Evolutionary conservation across 2,113 vertebrate genomes (phyloP).

Genomic region (Tauraco erythrolophus): DNA sequence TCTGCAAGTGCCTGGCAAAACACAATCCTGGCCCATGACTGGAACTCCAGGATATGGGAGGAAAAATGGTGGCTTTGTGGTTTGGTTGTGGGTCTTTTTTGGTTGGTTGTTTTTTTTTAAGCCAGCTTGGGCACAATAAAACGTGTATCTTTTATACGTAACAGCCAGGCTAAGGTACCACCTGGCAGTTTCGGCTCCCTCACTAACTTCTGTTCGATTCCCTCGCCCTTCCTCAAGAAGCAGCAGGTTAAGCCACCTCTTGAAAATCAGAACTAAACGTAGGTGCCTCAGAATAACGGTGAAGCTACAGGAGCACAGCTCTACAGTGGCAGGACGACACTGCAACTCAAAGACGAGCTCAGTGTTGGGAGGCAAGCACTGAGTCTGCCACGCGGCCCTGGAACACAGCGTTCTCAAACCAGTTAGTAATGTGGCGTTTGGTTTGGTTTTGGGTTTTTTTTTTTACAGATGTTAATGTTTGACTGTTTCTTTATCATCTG

Average conservation of each 20-base stretch:
- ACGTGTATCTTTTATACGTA: no score
- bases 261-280: neutral
- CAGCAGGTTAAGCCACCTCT: neutral
- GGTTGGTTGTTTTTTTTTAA: neutral
- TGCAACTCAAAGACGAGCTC: rapidly evolving
- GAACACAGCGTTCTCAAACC: neutral
- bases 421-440: neutral
- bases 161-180: neutral
- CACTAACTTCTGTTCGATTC: rapidly evolving
- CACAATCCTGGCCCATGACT: rapidly evolving
- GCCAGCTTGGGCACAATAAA: neutral
- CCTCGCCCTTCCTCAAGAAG: neutral
- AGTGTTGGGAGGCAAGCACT: rapidly evolving
- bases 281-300: neutral
- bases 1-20: neutral
- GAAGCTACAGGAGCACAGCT: neutral
- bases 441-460: no score
- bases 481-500: neutral
- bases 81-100: no score
- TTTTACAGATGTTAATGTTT: neutral
- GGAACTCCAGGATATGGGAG: rapidly evolving
- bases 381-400: neutral
- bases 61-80: no score
- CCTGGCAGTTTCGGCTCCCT: neutral
- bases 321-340: neutral